Conservation (phyloP, 2,113 vertebrate species). For the Helogale parvula region DNA sequence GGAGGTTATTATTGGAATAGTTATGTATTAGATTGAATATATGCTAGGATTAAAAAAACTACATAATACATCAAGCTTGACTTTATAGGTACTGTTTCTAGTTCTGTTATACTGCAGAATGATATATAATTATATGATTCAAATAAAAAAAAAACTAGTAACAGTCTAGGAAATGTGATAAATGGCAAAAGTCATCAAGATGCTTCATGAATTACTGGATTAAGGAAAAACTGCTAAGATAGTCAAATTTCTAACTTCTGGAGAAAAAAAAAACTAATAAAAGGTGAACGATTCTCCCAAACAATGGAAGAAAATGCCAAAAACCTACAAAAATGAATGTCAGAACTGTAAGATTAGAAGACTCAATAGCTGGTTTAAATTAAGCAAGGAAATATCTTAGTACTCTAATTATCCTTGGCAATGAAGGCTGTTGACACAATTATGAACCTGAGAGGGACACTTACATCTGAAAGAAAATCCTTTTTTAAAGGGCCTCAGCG, state of each 20-base stretch:
- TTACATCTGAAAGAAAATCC: background rate
- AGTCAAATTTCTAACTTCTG: slow-evolving; percentile 28
- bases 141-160: slow-evolving; percentile 26
- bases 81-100: slow-evolving; percentile 1
- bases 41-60: background rate
- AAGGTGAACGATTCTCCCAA: background rate
- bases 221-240: background rate
- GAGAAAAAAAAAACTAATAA: background rate
- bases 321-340: background rate
- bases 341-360: background rate
- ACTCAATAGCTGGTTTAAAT: slow-evolving; percentile 34
- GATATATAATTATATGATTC: slow-evolving; percentile 14
- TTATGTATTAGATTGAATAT: background rate
- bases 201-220: background rate
- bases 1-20: background rate
- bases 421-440: background rate
- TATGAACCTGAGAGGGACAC: slow-evolving; percentile 27
- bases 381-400: background rate
- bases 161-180: background rate
- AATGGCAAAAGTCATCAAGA: slow-evolving; percentile 10
- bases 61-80: slow-evolving; percentile 3
- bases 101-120: slow-evolving; percentile 2
- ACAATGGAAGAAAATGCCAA: slow-evolving; percentile 21
- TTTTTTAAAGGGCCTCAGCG: slow-evolving; percentile 18
- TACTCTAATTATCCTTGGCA: background rate